These are phyloP conservation scores for Diarsia brunnea DNA, from an alignment of 2,888 invertebrate species.

Conservation along the genomic window DNA sequence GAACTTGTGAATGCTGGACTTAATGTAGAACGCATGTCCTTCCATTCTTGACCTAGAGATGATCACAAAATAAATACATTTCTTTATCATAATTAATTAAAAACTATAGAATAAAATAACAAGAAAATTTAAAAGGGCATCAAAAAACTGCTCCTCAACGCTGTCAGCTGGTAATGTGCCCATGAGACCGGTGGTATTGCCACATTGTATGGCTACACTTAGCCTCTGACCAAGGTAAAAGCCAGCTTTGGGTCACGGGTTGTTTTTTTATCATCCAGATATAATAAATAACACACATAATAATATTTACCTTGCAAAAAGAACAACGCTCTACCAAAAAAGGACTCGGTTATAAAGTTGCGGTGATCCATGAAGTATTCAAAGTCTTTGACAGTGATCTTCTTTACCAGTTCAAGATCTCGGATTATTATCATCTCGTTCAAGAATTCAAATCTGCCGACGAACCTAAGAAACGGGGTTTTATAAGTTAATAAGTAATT, in stretches of 20 bases:
- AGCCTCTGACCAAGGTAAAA: no score
- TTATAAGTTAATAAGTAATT: neutral
- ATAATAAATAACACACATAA: no score
- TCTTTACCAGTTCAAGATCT: slow-evolving; percentile 87
- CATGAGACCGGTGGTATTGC: no score
- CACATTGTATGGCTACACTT: no score
- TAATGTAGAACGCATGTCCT: slow-evolving; percentile 81
- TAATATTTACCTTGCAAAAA: slow-evolving; percentile 81
- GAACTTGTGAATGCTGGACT: slow-evolving; percentile 88
- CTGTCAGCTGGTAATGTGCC: no score
- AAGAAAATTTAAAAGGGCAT: no score
- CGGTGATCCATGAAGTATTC: slow-evolving; percentile 89
- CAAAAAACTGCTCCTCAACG: no score
- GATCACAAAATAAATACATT: neutral
- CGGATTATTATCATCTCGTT: slow-evolving; percentile 80
- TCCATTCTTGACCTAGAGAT: slow-evolving; percentile 72
- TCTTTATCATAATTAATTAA: neutral
- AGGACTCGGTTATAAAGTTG: slow-evolving; percentile 77
- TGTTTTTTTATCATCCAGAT: no score
- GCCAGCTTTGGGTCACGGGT: no score
- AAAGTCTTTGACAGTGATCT: slow-evolving; percentile 88
- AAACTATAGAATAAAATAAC: no score
- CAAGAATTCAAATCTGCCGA: slow-evolving; percentile 84
- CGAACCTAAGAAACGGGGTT: slow-evolving; percentile 66
- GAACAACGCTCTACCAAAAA: slow-evolving; percentile 87